Percentiles rank a stretch among this genome's conserved stretches.
Evolutionary conservation across 2,888 invertebrate species (phyloP).

Genomic region (Thyatira batis): DNA sequence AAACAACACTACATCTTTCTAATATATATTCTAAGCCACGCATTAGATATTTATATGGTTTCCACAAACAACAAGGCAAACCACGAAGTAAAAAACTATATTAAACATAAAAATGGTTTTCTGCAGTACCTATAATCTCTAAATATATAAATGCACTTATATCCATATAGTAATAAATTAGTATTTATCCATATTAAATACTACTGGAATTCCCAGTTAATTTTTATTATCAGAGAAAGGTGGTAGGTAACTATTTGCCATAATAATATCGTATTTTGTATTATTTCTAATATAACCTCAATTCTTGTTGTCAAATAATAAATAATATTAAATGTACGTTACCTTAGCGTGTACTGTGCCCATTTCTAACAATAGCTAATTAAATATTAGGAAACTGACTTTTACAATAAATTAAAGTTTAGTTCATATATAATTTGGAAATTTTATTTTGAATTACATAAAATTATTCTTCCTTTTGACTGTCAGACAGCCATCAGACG

Average conservation of each 20-base stretch:
- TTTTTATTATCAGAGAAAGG: too few relatives aligned
- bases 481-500: neutral
- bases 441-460: slow-evolving; percentile 59
- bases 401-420: slow-evolving; percentile 13
- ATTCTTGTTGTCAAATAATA: neutral
- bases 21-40: too few relatives aligned
- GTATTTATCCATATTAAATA: too few relatives aligned
- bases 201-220: too few relatives aligned
- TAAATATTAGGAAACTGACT: slow-evolving; percentile 7
- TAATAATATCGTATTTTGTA: neutral
- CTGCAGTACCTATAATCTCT: too few relatives aligned
- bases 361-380: slow-evolving; percentile 37
- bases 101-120: too few relatives aligned
- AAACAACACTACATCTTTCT: too few relatives aligned
- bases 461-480: slow-evolving; percentile 34
- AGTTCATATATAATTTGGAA: slow-evolving; percentile 38
- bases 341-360: slow-evolving; percentile 75
- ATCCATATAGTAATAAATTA: too few relatives aligned
- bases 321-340: slow-evolving; percentile 14
- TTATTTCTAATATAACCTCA: slow-evolving; percentile 21
- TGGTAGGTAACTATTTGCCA: neutral
- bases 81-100: too few relatives aligned
- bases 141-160: too few relatives aligned
- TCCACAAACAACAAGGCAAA: too few relatives aligned
- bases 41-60: too few relatives aligned